A percentile compares a stretch with the other conserved stretches of the same genome.
phyloP scores from a whole-genome alignment of 1,140 invertebrate genomes.

The Heliconius nattereri region DNA sequence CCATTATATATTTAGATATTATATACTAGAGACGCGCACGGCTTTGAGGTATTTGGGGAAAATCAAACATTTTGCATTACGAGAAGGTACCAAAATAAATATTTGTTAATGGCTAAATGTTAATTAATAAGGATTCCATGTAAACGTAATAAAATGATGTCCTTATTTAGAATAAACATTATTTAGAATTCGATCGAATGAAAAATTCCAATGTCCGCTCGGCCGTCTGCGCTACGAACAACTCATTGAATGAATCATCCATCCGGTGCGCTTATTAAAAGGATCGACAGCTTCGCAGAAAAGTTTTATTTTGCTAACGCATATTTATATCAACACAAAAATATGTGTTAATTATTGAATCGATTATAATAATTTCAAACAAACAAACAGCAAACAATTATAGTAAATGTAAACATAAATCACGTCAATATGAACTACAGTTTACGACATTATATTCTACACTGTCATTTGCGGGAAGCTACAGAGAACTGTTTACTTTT shows the following conservation, averaged over 20 bases:
- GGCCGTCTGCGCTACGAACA: not conserved
- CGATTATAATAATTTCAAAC: not conserved
- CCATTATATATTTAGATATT: no score
- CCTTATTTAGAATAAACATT: not conserved
- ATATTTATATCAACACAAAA: not conserved
- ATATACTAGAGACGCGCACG: no score
- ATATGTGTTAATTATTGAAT: not conserved
- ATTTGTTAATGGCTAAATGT: not conserved
- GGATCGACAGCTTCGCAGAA: constrained; percentile 6
- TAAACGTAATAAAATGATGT: not conserved
- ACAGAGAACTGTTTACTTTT: no score
- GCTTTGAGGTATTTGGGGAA: no score
- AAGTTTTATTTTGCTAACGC: not conserved
- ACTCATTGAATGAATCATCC: constrained; percentile 20
- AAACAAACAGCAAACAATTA: no score
- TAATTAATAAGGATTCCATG: not conserved
- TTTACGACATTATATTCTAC: no score
- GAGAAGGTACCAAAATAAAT: no score
- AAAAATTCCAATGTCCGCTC: not conserved
- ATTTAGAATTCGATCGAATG: not conserved
- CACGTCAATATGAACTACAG: no score
- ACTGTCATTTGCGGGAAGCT: no score
- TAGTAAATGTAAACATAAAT: no score
- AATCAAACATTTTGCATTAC: no score
- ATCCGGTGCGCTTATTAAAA: not conserved